Evolutionary conservation across 2,113 vertebrate species (phyloP).

Genomic region (Gymnogyps californianus): DNA sequence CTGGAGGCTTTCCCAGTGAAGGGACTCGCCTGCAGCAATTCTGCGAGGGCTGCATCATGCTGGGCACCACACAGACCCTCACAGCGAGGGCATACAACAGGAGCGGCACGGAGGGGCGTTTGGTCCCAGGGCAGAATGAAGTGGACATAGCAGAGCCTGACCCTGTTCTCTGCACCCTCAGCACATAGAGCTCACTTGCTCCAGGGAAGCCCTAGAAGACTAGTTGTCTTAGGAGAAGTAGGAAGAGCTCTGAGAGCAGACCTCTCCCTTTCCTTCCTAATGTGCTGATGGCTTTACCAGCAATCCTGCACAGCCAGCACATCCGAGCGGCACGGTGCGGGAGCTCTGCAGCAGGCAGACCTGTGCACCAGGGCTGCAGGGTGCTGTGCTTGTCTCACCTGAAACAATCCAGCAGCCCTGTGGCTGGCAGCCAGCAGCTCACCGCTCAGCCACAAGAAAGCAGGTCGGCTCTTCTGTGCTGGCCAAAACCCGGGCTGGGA

Average conservation of each 20-base stretch:
- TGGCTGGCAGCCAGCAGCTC: background rate
- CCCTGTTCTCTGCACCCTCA: background rate
- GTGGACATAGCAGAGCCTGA: background rate
- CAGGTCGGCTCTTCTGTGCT: background rate
- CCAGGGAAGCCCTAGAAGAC: background rate
- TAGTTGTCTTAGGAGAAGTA: background rate
- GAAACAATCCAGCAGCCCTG: background rate
- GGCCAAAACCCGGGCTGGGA: background rate
- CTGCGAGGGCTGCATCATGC: background rate
- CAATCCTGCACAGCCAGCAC: background rate
- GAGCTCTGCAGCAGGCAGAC: background rate
- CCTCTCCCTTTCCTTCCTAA: background rate
- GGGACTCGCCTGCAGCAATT: background rate
- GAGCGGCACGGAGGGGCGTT: background rate
- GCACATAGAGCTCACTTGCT: background rate
- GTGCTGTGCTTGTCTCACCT: background rate
- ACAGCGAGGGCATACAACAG: background rate
- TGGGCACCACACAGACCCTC: background rate
- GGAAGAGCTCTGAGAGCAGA: background rate
- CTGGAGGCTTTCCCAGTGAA: background rate
- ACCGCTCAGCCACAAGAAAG: background rate
- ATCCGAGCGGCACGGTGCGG: accelerated
- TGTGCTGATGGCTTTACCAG: background rate
- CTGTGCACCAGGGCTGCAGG: background rate
- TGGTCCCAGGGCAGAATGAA: background rate